phyloP scores from a whole-genome alignment of 2,888 invertebrate species.

The Miltochrista miniata region DNA sequence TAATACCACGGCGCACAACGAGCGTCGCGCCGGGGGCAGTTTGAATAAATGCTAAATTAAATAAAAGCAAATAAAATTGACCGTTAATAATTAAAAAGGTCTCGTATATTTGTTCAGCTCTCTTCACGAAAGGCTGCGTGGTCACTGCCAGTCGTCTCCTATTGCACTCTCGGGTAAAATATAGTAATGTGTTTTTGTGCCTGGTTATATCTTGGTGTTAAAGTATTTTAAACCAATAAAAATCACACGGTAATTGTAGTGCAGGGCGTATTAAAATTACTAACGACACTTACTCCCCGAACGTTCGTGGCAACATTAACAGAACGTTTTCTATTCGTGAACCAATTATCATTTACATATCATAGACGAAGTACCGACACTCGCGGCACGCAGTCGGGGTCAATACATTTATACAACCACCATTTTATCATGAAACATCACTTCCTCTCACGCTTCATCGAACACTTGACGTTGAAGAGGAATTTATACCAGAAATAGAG shows the following conservation, averaged over 20 bases:
- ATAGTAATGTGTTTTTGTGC: no score
- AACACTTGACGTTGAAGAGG: conserved; percentile 32
- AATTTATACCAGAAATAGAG: conserved; percentile 44
- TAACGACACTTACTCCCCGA: conserved; percentile 66
- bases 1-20: conserved; percentile 66
- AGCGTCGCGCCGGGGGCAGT: conserved; percentile 74
- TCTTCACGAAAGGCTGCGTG: no score
- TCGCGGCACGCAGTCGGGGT: conserved; percentile 76
- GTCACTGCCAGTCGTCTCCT: no score
- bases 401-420: conserved; percentile 75
- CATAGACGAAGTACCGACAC: conserved; percentile 78
- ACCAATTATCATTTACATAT: conserved; percentile 83
- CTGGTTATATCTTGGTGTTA: no score
- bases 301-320: conserved; percentile 70
- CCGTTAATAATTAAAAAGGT: conserved; percentile 76
- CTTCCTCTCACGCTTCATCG: conserved; percentile 42
- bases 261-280: conserved; percentile 62
- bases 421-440: conserved; percentile 54
- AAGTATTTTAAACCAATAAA: conserved; percentile 39
- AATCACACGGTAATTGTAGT: conserved; percentile 43
- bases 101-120: conserved; percentile 58
- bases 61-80: conserved; percentile 81
- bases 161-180: no score
- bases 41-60: conserved; percentile 84
- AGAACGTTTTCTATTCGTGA: conserved; percentile 78